Percentiles rank a stretch among this genome's conserved stretches.
Evolutionary conservation across 1,140 invertebrate genomes (phyloP).

Genomic region (Coenobita brevimanus): DNA sequence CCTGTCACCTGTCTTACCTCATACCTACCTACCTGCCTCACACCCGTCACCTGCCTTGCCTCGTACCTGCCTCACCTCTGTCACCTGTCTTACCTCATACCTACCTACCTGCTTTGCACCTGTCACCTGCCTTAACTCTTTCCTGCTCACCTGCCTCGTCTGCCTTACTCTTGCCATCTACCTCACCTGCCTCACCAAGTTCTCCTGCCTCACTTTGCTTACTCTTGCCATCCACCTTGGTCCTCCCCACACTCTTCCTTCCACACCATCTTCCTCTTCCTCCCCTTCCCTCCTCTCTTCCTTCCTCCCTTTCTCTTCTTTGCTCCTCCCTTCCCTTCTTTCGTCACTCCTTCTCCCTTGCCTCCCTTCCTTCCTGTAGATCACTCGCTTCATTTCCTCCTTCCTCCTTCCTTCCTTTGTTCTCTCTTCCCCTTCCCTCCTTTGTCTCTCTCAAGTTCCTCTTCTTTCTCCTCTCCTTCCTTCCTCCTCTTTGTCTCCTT

Average conservation of each 20-base stretch:
- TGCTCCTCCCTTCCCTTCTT: not conserved
- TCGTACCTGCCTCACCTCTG: not conserved
- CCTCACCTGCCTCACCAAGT: not conserved
- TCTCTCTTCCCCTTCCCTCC: constrained; percentile 5
- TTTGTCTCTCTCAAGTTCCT: not conserved
- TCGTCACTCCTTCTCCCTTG: too few relatives aligned
- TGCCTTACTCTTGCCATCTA: not conserved
- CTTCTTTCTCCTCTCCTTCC: not conserved
- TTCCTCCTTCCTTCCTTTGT: not conserved
- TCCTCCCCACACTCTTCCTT: not conserved
- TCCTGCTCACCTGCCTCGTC: too few relatives aligned
- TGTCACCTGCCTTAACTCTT: not conserved
- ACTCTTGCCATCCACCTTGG: not conserved
- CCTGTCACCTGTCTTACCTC: not conserved
- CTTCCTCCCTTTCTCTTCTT: not conserved
- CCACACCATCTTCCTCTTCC: not conserved
- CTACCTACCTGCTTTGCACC: not conserved
- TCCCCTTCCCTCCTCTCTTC: not conserved
- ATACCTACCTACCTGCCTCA: too few relatives aligned
- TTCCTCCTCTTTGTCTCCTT: not conserved
- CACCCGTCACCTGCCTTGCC: not conserved
- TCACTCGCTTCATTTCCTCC: too few relatives aligned
- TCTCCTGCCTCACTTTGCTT: not conserved
- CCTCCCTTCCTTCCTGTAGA: too few relatives aligned
- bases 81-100: not conserved